phyloP scores from a whole-genome alignment of 2,888 invertebrate genomes.

The Lucinisca nassula region DNA sequence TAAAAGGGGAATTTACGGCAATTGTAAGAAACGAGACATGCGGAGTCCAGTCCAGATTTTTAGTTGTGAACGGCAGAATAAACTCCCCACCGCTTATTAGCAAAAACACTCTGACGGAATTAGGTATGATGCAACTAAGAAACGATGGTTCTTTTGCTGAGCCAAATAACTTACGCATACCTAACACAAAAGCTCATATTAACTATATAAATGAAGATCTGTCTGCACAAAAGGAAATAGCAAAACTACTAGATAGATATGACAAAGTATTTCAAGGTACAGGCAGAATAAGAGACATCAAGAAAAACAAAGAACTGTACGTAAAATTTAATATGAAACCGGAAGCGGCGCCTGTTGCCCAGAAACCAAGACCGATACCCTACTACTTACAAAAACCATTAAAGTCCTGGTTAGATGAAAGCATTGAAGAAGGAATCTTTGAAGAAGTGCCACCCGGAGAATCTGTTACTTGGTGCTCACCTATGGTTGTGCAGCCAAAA shows the following conservation, averaged over 20 bases:
- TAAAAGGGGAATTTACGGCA: background rate
- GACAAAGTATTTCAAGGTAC: background rate
- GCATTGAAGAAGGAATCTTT: background rate
- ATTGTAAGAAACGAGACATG: background rate
- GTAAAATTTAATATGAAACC: slow-evolving; percentile 1
- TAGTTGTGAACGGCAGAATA: slow-evolving; percentile 3
- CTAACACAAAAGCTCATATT: background rate
- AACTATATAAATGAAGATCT: background rate
- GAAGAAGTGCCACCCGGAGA: slow-evolving; percentile 1
- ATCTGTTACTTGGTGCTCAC: slow-evolving; percentile 3
- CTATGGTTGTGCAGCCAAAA: slow-evolving; percentile 12
- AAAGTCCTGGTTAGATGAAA: slow-evolving; percentile 5
- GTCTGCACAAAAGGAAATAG: background rate
- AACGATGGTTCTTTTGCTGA: background rate
- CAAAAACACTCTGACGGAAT: background rate
- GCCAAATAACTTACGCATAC: background rate
- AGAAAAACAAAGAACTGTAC: slow-evolving; percentile 3
- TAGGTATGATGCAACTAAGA: no score
- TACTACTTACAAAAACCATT: slow-evolving; percentile 9
- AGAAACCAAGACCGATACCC: slow-evolving; percentile 2
- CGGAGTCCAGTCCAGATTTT: background rate
- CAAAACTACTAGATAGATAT: background rate
- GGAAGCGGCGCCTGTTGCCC: background rate
- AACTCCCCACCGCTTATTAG: background rate
- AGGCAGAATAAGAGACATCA: background rate